Conservation (phyloP, 2,113 vertebrate species). For the Gambusia holbrooki region DNA sequence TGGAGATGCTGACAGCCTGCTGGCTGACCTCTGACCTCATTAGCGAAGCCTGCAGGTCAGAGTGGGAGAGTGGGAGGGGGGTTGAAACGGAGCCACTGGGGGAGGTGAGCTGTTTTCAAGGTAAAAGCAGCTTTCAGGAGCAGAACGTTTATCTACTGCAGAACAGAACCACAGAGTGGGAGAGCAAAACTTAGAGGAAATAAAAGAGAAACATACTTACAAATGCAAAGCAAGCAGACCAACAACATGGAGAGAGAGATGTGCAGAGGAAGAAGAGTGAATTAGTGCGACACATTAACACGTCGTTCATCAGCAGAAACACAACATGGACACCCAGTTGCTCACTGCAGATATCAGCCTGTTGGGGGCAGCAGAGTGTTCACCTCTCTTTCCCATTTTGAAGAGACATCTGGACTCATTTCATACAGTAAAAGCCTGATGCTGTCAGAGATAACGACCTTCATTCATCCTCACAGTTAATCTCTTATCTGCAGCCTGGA, state of each 20-base stretch:
- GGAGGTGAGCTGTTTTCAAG: constrained; percentile 42
- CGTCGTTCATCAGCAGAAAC: not conserved
- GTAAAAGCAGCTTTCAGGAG: constrained; percentile 29
- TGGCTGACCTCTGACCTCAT: not conserved
- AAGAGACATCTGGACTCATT: too few species aligned
- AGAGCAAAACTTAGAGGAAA: constrained; percentile 39
- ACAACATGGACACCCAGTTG: too few species aligned
- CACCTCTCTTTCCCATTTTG: too few species aligned
- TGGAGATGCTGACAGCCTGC: not conserved
- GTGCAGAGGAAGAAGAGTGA: constrained; percentile 65
- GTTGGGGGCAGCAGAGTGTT: too few species aligned
- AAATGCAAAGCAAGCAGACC: constrained; percentile 79
- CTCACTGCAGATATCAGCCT: too few species aligned
- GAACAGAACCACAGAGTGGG: constrained; percentile 1
- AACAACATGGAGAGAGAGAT: constrained; percentile 69
- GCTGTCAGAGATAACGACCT: too few species aligned
- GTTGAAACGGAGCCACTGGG: constrained; percentile 51
- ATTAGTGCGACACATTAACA: constrained; percentile 40
- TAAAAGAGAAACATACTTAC: constrained; percentile 75
- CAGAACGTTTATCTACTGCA: constrained; percentile 65
- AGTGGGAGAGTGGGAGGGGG: constrained; percentile 23
- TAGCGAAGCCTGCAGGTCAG: constrained; percentile 38
- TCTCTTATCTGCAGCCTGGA: not conserved
- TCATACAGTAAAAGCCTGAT: too few species aligned
- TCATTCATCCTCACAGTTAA: not conserved